Evolutionary conservation across 2,797 vertebrate species (phyloP), one percentile per base, ranked within the genome.

Genomic region (Eremophila alpestris): DNA sequence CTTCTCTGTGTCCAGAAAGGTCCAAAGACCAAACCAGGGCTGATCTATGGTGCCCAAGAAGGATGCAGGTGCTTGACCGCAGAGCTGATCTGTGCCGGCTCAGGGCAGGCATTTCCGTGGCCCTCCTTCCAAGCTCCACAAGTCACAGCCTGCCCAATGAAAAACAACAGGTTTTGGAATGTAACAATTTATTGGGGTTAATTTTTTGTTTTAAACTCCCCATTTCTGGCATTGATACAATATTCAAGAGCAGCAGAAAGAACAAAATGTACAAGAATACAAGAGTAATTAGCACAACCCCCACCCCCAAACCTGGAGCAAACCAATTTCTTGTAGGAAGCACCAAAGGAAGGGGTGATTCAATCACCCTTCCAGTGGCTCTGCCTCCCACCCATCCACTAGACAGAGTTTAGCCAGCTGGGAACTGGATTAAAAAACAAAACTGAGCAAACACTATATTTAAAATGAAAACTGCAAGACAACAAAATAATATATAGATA

Each of bases 221-320:
- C 96, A 96, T 98, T 98, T 98, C 98, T 98, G 98, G 98, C 98
- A 97, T 97, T 68, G 97, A 97, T 98, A 98, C 97, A 97, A 98
- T 98, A 98, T 83, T 97, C 97, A 98, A 98, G 97, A 98, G 98
- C 98, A 98, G 98, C 98, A 98, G 98, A 97, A 97, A 96, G 96
- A 98, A 98, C 96, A 89, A 97, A 98, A 98, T 97, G 78, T 96
- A 98, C 97, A 96, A 97, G 96, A 97, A 97, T 97, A 98, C 97
- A 80, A 97, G 97, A 97, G 96, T 95, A 96, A 97, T 95, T 95
- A 96, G 97, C 97, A 98, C 97, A 95, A 97, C 83, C 96, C 97
- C 97, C 97, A 96, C 92, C 89, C 96, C 95, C 97, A 74, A 95
- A 97, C 97, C 97, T 95, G 93, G 97, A 97, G 91, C 81, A 90